Evolutionary conservation across 2,888 invertebrate species (phyloP).

Genomic region (Teleogryllus oceanicus): DNA sequence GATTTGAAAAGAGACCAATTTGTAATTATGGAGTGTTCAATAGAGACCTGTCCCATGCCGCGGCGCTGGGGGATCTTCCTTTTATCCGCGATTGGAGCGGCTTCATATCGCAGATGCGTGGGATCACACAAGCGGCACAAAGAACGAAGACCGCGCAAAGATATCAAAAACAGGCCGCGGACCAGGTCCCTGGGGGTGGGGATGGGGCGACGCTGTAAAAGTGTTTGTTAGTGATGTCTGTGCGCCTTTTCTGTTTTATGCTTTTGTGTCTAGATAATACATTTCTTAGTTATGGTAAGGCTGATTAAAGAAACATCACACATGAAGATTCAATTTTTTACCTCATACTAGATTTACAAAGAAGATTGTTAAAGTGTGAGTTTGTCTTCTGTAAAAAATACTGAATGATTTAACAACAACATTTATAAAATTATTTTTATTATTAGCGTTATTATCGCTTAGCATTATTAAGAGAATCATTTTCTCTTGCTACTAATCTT

Average conservation of each 20-base stretch:
- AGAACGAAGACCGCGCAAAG: too few relatives aligned
- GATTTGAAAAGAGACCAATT: conserved; percentile 39
- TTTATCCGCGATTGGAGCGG: conserved; percentile 24
- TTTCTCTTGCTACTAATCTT: not conserved
- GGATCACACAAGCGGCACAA: not conserved
- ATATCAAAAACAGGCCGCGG: too few relatives aligned
- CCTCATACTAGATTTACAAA: not conserved
- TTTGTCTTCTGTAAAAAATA: not conserved
- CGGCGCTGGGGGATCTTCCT: not conserved
- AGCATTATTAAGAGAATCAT: not conserved
- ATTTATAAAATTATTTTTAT: not conserved
- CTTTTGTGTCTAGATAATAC: not conserved
- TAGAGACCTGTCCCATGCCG: conserved; percentile 26
- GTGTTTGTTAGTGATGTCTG: too few relatives aligned
- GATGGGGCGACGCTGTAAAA: too few relatives aligned
- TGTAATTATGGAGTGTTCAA: conserved; percentile 38
- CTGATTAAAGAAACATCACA: not conserved
- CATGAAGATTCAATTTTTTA: not conserved
- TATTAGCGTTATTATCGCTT: not conserved
- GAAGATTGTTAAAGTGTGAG: not conserved
- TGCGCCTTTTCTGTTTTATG: not conserved
- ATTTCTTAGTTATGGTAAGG: not conserved
- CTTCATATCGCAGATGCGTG: conserved; percentile 22
- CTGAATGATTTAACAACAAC: not conserved
- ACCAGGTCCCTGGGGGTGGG: too few relatives aligned